Conservation (phyloP, 2,797 vertebrate genomes). For the Coregonus suidteri region DNA sequence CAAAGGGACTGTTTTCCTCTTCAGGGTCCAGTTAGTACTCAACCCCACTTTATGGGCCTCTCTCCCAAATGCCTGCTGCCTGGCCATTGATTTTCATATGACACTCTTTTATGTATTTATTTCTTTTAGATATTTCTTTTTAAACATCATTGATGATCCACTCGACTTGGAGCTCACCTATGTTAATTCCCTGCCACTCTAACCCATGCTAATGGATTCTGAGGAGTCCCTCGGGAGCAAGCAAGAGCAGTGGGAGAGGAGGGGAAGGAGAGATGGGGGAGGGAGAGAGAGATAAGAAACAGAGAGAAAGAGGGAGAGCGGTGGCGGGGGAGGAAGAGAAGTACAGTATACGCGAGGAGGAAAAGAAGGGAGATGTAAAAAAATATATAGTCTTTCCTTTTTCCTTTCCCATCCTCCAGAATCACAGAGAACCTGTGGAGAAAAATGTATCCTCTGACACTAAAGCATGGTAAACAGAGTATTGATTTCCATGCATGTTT, state of each 20-base stretch:
- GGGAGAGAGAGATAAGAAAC: not conserved
- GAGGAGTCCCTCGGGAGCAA: slow-evolving; percentile 76
- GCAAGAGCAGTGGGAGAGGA: slow-evolving; percentile 44
- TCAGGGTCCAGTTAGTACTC: slow-evolving; percentile 71
- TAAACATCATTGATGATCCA: slow-evolving; percentile 82
- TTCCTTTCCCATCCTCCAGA: no score
- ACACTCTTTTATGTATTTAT: slow-evolving; percentile 83
- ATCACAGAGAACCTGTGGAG: not conserved
- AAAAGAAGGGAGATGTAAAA: not conserved
- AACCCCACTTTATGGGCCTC: not conserved
- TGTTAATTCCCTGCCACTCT: slow-evolving; percentile 73
- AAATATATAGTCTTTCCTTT: no score
- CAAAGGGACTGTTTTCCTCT: slow-evolving; percentile 80
- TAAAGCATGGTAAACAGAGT: not conserved
- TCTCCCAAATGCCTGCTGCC: slow-evolving; percentile 29
- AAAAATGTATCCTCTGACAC: not conserved
- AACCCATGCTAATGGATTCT: slow-evolving; percentile 77
- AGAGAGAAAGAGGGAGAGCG: not conserved
- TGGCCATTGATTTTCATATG: slow-evolving; percentile 84
- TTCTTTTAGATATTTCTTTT: slow-evolving; percentile 85
- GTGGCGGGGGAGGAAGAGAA: not conserved
- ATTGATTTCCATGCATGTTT: not conserved
- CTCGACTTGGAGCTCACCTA: slow-evolving; percentile 59
- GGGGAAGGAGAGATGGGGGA: not conserved
- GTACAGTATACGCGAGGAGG: not conserved